These are phyloP conservation scores for Corapipo altera DNA, from an alignment of 2,113 vertebrate species.

Conservation along the genomic window DNA sequence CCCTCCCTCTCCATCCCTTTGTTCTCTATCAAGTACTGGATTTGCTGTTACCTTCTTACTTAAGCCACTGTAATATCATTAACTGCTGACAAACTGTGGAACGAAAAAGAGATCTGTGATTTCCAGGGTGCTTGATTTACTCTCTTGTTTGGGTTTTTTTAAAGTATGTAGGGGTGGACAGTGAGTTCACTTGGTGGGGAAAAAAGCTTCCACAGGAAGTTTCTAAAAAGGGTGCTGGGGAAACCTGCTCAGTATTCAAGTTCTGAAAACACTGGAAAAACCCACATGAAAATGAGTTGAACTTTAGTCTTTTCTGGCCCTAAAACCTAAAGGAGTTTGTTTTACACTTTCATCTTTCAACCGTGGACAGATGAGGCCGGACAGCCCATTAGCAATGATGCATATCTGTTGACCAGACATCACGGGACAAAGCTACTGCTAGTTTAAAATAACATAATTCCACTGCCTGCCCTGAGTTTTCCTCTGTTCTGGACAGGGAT, in stretches of 20 bases:
- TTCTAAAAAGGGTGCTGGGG: background rate
- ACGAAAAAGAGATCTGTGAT: background rate
- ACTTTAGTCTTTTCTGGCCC: background rate
- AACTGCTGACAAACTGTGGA: background rate
- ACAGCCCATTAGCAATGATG: slow-evolving; percentile 21
- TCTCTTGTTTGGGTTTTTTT: too few relatives aligned
- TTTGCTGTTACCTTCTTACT: background rate
- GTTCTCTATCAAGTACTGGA: background rate
- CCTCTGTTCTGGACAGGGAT: background rate
- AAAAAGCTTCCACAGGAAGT: background rate
- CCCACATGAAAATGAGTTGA: background rate
- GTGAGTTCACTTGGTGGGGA: background rate
- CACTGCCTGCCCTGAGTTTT: background rate
- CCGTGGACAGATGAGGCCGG: background rate
- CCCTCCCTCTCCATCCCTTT: background rate
- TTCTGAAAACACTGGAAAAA: background rate
- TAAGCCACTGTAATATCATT: background rate
- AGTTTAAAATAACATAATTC: background rate
- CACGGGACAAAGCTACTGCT: background rate
- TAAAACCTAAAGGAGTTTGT: background rate
- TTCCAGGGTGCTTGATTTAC: background rate
- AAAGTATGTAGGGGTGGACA: background rate
- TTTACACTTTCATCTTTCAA: slow-evolving; percentile 34
- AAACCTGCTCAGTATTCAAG: background rate
- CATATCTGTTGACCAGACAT: background rate